Percentiles rank a stretch among this genome's conserved stretches.
Evolutionary conservation across 1,140 invertebrate species (phyloP).

Genomic region (Papilio xuthus): DNA sequence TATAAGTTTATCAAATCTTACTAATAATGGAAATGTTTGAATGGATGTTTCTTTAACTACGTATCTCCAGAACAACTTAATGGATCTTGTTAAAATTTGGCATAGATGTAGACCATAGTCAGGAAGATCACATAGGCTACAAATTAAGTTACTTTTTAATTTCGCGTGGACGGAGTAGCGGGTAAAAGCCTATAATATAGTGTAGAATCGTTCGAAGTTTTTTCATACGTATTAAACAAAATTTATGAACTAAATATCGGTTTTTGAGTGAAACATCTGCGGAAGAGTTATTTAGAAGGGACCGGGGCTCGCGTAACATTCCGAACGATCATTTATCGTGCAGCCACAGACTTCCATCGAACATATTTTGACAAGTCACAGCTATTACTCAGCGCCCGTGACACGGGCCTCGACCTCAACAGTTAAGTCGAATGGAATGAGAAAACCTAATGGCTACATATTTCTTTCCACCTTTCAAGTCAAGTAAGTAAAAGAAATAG

Average conservation of each 20-base stretch:
- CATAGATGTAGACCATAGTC: no score
- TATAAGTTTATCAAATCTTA: no score
- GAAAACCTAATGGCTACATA: constrained; percentile 35
- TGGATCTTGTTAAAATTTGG: no score
- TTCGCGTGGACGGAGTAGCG: no score
- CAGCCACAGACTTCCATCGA: constrained; percentile 31
- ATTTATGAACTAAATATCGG: neutral
- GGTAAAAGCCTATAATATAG: no score
- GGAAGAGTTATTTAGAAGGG: constrained; percentile 8
- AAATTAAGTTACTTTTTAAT: no score
- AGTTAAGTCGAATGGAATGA: constrained; percentile 29
- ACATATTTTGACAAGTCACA: constrained; percentile 36
- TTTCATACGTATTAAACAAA: neutral
- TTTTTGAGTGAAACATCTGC: constrained; percentile 4
- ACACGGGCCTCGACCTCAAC: constrained; percentile 30
- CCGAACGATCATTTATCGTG: constrained; percentile 31
- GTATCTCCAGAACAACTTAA: no score
- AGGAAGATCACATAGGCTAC: no score
- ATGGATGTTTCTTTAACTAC: no score
- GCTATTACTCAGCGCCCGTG: constrained; percentile 30
- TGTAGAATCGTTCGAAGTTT: no score
- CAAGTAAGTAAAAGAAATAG: constrained; percentile 22
- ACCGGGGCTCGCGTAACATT: constrained; percentile 1
- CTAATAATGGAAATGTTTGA: no score
- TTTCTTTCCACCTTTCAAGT: constrained; percentile 32